Base-by-base conservation (phyloP, 2,888 invertebrate genomes). In the Phortica okadai region DNA sequence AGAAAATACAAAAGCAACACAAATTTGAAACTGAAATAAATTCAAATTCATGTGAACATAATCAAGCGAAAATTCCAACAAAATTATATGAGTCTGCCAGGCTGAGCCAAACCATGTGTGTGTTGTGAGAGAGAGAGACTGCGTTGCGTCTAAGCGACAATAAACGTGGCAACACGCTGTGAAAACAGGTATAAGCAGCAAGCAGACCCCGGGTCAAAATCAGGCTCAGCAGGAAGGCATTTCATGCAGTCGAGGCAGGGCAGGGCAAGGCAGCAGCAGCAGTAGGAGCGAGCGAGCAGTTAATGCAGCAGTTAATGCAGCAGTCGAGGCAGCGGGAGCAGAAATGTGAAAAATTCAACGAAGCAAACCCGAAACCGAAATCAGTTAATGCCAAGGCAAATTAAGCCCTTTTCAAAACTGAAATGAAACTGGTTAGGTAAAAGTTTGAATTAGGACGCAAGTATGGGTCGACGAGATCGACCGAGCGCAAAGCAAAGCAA, bases 51-150 rank as follows among this genome's bases (percentile, higher is more conserved):
- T 86, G 83, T 86, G 85, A 84, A 88, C 85, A 88, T 86, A 86
- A 86, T 86, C 84, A 83, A 83, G 86, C 85, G 83, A 84, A 81
- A 83, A 87, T 83, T 83, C 81, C 82, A 81, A 82, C 79, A 74
- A 80, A 85, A 87, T 80, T 78, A 78, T 21, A 82, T 78, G 78
- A 81, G n/a, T 42, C 16, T 50, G 73, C 74, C 76, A 58, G 64
- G 74, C 64, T 16, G 62, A 62, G 21, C 6, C 33, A 33, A 45
- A 45, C 45, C 45, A 45, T 45, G 10, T 50, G 50, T 50, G 50
- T 50, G 50, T 50, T 6, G 2, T 11, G 14, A 5, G 50, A 50
- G 14, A 50, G 14, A 50, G 14, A 50, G 14, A 50, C 50, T 50
- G 50, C 50, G 14, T 50, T 6, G 8, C 8, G 50, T 50, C 14